Conservation (phyloP, 2,113 vertebrate genomes). For the Trematocara zebra region DNA sequence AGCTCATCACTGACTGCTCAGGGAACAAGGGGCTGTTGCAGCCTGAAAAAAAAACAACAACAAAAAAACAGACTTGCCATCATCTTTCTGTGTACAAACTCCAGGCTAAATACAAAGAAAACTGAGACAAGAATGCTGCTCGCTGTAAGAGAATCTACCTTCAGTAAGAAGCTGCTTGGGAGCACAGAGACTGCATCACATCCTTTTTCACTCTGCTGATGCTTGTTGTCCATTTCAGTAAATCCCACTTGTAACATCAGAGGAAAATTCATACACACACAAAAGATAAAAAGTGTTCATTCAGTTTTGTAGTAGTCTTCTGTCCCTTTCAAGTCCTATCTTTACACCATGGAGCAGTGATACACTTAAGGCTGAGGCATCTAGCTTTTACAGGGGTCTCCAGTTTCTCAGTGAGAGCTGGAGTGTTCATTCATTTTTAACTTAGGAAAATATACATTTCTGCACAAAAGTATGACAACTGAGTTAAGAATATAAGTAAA, state of each 20-base stretch:
- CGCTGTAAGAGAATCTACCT: slow-evolving; percentile 35
- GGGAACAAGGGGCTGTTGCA: background rate
- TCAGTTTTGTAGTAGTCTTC: slow-evolving; percentile 31
- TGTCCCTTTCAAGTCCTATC: slow-evolving; percentile 41
- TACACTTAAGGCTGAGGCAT: background rate
- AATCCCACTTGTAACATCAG: slow-evolving; percentile 36
- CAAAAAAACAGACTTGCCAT: background rate
- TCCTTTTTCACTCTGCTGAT: background rate
- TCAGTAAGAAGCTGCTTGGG: slow-evolving; percentile 41
- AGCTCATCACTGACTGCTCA: background rate
- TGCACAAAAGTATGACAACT: background rate
- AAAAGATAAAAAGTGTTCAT: background rate
- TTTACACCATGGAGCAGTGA: slow-evolving; percentile 36
- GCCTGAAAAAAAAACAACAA: background rate
- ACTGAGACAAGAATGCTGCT: background rate
- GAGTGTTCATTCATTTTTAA: background rate
- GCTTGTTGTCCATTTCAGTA: background rate
- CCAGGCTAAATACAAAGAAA: background rate
- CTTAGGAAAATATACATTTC: background rate
- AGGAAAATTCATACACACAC: background rate
- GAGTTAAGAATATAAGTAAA: background rate
- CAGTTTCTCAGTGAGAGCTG: slow-evolving; percentile 47
- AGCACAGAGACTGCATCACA: slow-evolving; percentile 47
- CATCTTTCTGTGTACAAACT: background rate
- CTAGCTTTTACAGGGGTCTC: slow-evolving; percentile 1